phyloP scores from a whole-genome alignment of 1,140 invertebrate species.

The Scaptomyza graminum region DNA sequence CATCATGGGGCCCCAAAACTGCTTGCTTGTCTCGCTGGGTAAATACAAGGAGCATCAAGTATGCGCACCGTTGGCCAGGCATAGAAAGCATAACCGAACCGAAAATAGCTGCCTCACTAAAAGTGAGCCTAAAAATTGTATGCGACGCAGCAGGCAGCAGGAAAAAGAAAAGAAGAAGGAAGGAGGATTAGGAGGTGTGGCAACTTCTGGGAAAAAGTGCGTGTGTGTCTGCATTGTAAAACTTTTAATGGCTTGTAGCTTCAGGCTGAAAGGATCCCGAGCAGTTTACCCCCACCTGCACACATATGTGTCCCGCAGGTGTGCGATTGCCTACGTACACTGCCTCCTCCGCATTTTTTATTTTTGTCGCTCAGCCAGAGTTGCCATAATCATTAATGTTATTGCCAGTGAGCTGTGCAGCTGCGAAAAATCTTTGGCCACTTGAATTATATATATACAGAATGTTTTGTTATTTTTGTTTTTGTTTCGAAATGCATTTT shows the following conservation, averaged over 20 bases:
- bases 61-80: constrained; percentile 75
- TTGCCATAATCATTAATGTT: constrained; percentile 78
- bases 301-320: constrained; percentile 72
- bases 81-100: constrained; percentile 31
- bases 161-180: not conserved
- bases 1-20: constrained; percentile 57
- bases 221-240: constrained; percentile 82
- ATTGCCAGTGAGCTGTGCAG: constrained; percentile 55
- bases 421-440: constrained; percentile 38
- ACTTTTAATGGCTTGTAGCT: constrained; percentile 71
- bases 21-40: constrained; percentile 5
- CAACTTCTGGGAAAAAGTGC: constrained; percentile 59
- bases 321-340: constrained; percentile 20
- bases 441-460: constrained; percentile 10
- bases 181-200: constrained; percentile 2
- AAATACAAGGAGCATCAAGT: constrained; percentile 53
- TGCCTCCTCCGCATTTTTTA: not conserved
- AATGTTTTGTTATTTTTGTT: constrained; percentile 13
- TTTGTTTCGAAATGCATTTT: constrained; percentile 66
- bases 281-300: not conserved
- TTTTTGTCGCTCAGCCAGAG: constrained; percentile 47
- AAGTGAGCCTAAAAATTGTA: constrained; percentile 38
- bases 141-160: constrained; percentile 23
- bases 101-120: constrained; percentile 37
- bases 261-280: constrained; percentile 7